Conservation (phyloP, 2,797 vertebrate species). For the Coluber constrictor region DNA sequence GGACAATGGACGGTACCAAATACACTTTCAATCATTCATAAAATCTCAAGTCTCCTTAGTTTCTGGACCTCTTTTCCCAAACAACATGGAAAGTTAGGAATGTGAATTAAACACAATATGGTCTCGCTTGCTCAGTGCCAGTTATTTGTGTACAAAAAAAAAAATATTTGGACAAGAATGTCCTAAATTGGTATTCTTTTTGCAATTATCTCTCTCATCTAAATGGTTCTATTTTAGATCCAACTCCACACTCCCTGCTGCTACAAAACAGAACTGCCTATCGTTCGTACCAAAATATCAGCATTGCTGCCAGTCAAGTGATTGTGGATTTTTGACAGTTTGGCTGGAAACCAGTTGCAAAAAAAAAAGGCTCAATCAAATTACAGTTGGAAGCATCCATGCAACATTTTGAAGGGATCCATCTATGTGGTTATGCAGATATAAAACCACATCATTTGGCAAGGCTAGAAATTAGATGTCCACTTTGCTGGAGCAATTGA, state of each 20-base stretch:
- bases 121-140: conserved; percentile 11
- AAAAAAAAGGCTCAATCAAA: conserved; percentile 1
- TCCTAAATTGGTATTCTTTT: neutral
- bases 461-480: neutral
- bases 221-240: conserved; percentile 28
- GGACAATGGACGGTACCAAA: neutral
- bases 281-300: conserved; percentile 1
- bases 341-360: neutral
- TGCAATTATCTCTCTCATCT: neutral
- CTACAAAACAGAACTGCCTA: neutral
- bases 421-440: neutral
- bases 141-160: neutral
- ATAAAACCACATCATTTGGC: neutral
- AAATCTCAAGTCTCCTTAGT: neutral
- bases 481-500: neutral
- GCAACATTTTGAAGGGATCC: conserved; percentile 7
- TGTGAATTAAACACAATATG: neutral
- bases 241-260: conserved; percentile 1
- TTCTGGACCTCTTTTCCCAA: neutral
- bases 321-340: neutral
- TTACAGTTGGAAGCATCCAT: neutral
- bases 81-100: neutral
- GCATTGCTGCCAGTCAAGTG: neutral
- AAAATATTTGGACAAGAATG: conserved; percentile 5
- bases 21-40: neutral